Base-by-base conservation (phyloP, 53 echinoderm and acorn worm species). In the Actinopyga echinites region DNA sequence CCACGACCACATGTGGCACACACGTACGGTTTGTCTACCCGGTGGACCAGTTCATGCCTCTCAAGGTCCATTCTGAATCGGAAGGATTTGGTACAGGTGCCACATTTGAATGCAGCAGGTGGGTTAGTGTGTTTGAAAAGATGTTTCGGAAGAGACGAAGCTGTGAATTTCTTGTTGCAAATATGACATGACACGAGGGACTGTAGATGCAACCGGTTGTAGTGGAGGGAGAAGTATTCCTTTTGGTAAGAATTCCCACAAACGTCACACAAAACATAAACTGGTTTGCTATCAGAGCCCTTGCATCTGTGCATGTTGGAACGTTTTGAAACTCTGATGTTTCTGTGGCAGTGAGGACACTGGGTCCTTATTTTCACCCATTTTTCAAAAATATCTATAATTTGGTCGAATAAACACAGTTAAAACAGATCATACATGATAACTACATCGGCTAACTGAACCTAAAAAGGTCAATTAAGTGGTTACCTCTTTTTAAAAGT, bases 1-100 rank as follows among this genome's bases (percentile, higher is more conserved):
- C 95, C 93, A 9, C 91, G 88, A n/a, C 89, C 89, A 53, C 95
- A 95, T 21, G 91, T 91, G 0, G 93, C 83, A 53, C 95, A 95
- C 84, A 83, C 57, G 84, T 91, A 93, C 17, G 90, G 93, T 67
- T 95, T 95, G 35, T 84, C 89, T 29, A 84, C 84, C 32, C 89
- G 67, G 30, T 89, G 89, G 71, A 89, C 89, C 32, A 89, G 85
- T 74, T 89, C 89, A 40, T 89, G 89, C 63, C 84, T 89, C 80
- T 89, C 89, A 31, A 89, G 74, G 61, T 71, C 85, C 69, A 84
- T 80, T 52, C 84, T 45, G 26, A 84, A 89, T 44, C 73, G 69
- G 82, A 89, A 89, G 30, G 83, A 80, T 85, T 89, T 89, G 49
- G 84, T 68, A 69, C 89, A 89, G 24, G 84, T 85, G 61, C 84